phyloP scores from a whole-genome alignment of 2,888 invertebrate species.

The Phoenoteleia sp. region DNA sequence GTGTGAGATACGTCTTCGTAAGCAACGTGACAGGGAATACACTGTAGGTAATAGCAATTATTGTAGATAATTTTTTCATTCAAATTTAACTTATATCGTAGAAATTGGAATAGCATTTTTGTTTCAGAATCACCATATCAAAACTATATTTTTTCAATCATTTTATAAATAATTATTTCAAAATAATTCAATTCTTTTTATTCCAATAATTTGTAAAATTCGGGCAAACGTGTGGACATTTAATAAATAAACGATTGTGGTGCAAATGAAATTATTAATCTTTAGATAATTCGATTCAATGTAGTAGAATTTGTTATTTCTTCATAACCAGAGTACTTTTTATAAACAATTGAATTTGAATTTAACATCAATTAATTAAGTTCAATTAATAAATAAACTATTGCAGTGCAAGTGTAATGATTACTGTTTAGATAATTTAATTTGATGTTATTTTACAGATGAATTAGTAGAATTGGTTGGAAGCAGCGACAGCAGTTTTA shows the following conservation, averaged over 20 bases:
- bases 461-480: constrained; percentile 40
- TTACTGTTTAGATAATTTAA: constrained; percentile 16
- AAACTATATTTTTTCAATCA: constrained; percentile 21
- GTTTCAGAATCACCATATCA: constrained; percentile 15
- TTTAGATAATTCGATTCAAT: no score
- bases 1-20: constrained; percentile 14
- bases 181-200: constrained; percentile 17
- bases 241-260: background rate
- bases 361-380: no score
- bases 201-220: constrained; percentile 9
- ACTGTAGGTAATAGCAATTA: background rate
- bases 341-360: no score
- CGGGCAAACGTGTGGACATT: background rate
- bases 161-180: constrained; percentile 21
- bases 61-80: constrained; percentile 14
- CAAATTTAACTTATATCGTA: background rate
- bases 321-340: no score
- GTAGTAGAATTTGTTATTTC: no score
- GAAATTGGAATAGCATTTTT: constrained; percentile 8
- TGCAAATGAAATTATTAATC: background rate
- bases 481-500: constrained; percentile 34
- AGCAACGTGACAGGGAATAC: constrained; percentile 27
- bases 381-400: constrained; percentile 16
- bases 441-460: constrained; percentile 26
- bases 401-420: background rate